A percentile compares a stretch with the other conserved stretches of the same genome.
Evolutionary conservation across 2,888 invertebrate species (phyloP).

Genomic region (Trichopoda pennipes): DNA sequence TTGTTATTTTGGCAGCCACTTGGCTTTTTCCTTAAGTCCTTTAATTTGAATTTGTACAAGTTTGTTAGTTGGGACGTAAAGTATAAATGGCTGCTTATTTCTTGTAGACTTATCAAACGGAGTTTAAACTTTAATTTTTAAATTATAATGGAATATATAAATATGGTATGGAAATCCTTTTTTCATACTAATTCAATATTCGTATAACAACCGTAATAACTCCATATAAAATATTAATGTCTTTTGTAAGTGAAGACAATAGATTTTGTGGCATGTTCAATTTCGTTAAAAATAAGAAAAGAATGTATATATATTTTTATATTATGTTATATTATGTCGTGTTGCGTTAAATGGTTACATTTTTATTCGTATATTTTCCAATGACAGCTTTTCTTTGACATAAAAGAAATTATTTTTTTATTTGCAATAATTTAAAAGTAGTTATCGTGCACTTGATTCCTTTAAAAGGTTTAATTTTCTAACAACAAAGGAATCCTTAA

Average conservation of each 20-base stretch:
- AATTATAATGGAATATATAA: background rate
- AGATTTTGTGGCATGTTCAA: constrained; percentile 48
- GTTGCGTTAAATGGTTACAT: no score
- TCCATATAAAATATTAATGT: constrained; percentile 41
- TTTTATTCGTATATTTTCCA: no score
- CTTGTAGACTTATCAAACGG: constrained; percentile 18
- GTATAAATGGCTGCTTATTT: constrained; percentile 47
- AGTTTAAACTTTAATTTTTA: constrained; percentile 8
- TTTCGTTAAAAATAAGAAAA: background rate
- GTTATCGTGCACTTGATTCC: no score
- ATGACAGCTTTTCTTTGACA: no score
- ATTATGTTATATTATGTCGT: no score
- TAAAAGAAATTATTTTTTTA: no score
- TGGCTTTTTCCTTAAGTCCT: constrained; percentile 22
- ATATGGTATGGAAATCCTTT: background rate
- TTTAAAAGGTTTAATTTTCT: no score
- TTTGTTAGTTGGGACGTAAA: background rate
- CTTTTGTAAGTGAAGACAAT: constrained; percentile 26
- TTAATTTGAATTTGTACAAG: constrained; percentile 38
- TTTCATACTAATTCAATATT: constrained; percentile 28
- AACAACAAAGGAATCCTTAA: no score
- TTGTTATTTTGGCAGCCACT: constrained; percentile 59
- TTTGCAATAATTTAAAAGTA: no score
- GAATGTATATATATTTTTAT: no score
- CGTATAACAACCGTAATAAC: constrained; percentile 10